Evolutionary conservation across 2,797 vertebrate species (phyloP).

Genomic region (Sciurus carolinensis): DNA sequence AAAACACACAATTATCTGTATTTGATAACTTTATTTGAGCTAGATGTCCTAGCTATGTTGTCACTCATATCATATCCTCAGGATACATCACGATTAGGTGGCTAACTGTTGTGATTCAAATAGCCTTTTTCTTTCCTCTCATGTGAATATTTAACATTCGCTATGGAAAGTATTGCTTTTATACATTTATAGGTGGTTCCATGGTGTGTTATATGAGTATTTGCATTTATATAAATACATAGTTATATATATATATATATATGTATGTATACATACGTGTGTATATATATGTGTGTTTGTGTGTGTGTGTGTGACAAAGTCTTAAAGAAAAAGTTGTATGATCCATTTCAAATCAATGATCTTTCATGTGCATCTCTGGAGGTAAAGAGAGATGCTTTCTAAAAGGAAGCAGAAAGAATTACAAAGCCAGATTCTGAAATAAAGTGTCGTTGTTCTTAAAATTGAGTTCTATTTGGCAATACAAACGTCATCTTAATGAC

Average conservation of each 20-base stretch:
- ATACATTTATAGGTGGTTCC: not conserved
- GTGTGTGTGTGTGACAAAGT: not conserved
- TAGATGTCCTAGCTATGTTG: not conserved
- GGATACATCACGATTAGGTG: not conserved
- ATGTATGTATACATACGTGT: not conserved
- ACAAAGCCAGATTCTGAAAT: not conserved
- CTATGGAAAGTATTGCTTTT: constrained; percentile 18
- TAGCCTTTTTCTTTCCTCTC: not conserved
- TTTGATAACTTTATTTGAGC: not conserved
- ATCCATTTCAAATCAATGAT: not conserved
- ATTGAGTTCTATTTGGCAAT: not conserved
- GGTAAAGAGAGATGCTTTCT: not conserved
- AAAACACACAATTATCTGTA: not conserved
- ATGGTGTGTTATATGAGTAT: not conserved
- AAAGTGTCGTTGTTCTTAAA: not conserved
- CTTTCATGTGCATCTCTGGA: not conserved
- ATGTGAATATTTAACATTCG: not conserved
- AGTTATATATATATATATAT: not conserved
- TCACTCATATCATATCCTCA: not conserved
- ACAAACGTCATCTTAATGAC: not conserved
- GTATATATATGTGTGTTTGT: not conserved
- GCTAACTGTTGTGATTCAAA: not conserved
- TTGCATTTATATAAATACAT: not conserved
- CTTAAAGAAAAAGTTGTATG: not conserved
- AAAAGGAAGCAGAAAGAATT: not conserved